phyloP scores from a whole-genome alignment of 2,113 vertebrate genomes.

The Mesitornis unicolor region DNA sequence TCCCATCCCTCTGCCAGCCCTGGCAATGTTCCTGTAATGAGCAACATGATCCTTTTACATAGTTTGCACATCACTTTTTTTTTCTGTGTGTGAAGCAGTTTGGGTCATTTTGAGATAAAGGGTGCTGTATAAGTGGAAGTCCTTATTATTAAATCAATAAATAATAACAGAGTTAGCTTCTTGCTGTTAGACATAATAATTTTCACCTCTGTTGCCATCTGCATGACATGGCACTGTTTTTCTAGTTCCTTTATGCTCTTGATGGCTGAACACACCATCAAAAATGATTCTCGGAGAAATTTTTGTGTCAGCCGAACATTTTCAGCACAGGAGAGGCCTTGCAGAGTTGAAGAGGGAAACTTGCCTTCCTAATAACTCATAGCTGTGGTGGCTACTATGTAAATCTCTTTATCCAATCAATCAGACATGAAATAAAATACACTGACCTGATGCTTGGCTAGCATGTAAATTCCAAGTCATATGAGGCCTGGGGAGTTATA shows the following conservation, averaged over 20 bases:
- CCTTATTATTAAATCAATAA: not conserved
- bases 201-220: not conserved
- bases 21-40: not conserved
- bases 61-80: not conserved
- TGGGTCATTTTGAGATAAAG: not conserved
- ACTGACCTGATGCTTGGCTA: constrained; percentile 24
- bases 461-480: constrained; percentile 45
- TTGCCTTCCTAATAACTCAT: constrained; percentile 21
- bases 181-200: not conserved
- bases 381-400: constrained; percentile 43
- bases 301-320: not conserved
- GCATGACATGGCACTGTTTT: not conserved
- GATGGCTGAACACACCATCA: not conserved
- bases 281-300: not conserved
- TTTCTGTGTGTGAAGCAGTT: not conserved
- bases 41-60: accelerated
- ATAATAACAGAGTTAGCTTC: not conserved
- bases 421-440: constrained; percentile 60
- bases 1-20: not conserved
- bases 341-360: constrained; percentile 21
- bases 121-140: not conserved
- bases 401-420: constrained; percentile 72
- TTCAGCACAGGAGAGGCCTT: not conserved
- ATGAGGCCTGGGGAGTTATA: constrained; percentile 19
- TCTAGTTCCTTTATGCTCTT: not conserved